Evolutionary conservation across 2,888 invertebrate genomes (phyloP), one percentile per base, ranked within the genome.

Genomic region (Hetaerina titia): DNA sequence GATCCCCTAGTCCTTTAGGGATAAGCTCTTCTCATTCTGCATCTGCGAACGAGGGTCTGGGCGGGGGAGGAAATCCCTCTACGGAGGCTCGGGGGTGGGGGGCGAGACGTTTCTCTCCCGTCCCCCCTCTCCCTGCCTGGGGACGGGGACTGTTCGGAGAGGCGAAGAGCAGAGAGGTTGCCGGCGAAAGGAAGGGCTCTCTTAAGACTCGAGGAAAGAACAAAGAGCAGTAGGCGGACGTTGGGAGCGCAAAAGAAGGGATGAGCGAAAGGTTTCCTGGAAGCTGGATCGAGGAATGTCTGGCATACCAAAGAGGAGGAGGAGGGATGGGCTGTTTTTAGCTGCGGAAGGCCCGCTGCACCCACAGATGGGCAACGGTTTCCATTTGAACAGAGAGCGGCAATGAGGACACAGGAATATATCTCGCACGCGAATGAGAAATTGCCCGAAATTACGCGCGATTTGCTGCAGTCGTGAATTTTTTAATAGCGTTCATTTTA

Each of bases 1-100:
- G 13, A 81, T 81, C 81, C 81, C 13, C 81, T 31, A 22, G 81
- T 31, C 81, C 31, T 81, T 81, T 31, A 25, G 25, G 81, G 25
- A 81, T 81, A 81, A 81, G 81, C 81, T 81, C 81, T 13, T 81
- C 81, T 81, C 25, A 81, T 81, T 81, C 81, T 81, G 31, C 81
- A 81, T 81, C 81, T 81, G 19, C 81, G 45, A 45, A 45, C 45
- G 81, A 81, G 81, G 81, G 81, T 31, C 31, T 31, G 81, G 81
- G 25, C 4, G 31, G 81, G 13, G 31, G 25, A 69, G 69, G 81
- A 31, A 81, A 81, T 31, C 81, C 45, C 45, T 81, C 81, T 2
- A 13, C 81, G 19, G 81, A 31, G 81, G 11, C 31, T 81, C 31
- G 11, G 11, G 13, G 81, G 81, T n/a, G n/a, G n/a, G n/a, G n/a